Evolutionary conservation across 1,140 invertebrate genomes (phyloP).

Genomic region (Yoshiicerus persimilis): DNA sequence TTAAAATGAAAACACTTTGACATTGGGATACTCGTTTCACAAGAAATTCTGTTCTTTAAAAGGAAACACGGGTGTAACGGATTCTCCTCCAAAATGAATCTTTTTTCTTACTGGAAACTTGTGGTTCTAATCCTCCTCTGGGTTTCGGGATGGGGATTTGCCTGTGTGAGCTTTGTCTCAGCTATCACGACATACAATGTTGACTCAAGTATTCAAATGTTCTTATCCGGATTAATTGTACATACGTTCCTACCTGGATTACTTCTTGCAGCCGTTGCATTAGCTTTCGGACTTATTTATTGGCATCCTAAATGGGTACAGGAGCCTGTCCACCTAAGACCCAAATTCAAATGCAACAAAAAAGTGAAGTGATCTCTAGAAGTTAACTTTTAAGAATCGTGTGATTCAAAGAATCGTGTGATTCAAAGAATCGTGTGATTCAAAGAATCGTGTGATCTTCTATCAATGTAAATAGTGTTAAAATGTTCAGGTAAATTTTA

Average conservation of each 20-base stretch:
- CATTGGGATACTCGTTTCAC: too few relatives aligned
- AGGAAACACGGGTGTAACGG: neutral
- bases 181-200: conserved; percentile 25
- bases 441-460: neutral
- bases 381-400: neutral
- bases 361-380: neutral
- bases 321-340: neutral
- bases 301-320: conserved; percentile 23
- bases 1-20: too few relatives aligned
- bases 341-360: neutral
- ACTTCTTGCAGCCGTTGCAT: conserved; percentile 8
- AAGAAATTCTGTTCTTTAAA: too few relatives aligned
- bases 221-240: neutral
- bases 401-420: neutral
- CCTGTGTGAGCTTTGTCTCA: neutral
- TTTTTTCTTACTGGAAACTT: conserved; percentile 23
- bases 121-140: neutral
- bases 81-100: neutral
- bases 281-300: conserved; percentile 2
- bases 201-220: conserved; percentile 19
- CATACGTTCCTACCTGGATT: conserved; percentile 1
- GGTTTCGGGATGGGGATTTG: conserved; percentile 33
- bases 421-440: neutral
- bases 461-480: neutral
- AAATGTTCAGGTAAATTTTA: neutral